Evolutionary conservation across 2,888 invertebrate species (phyloP).

Genomic region (Tenthredo mesomela): DNA sequence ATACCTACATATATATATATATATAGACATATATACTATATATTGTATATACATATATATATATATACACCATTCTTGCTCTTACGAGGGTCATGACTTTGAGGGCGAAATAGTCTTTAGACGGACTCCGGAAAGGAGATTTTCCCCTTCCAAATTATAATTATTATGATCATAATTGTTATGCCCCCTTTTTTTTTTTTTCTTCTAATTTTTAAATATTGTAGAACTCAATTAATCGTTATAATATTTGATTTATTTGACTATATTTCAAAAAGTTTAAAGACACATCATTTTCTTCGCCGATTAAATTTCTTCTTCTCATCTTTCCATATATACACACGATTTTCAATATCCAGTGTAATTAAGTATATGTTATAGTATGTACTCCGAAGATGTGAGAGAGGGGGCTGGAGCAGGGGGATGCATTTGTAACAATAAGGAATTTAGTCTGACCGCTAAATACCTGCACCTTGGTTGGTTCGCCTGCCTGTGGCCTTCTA

Average conservation of each 20-base stretch:
- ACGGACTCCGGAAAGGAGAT: background rate
- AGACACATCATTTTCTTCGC: too few species aligned
- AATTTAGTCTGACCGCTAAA: slow-evolving; percentile 33
- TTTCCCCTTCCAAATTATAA: too few species aligned
- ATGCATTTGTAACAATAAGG: slow-evolving; percentile 1
- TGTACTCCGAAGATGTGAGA: background rate
- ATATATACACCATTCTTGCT: background rate
- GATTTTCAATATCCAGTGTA: too few species aligned
- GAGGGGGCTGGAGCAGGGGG: too few species aligned
- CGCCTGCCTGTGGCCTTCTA: slow-evolving; percentile 7
- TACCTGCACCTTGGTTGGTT: slow-evolving; percentile 10
- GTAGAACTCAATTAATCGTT: too few species aligned
- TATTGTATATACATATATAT: background rate
- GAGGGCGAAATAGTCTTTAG: background rate
- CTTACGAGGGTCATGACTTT: background rate
- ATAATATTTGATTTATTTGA: too few species aligned
- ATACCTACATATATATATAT: background rate
- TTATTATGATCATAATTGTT: too few species aligned
- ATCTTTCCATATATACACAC: too few species aligned
- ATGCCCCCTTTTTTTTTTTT: too few species aligned
- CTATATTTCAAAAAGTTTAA: too few species aligned
- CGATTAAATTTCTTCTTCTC: too few species aligned
- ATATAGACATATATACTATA: slow-evolving; percentile 5
- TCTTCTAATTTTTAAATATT: too few species aligned
- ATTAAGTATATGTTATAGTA: background rate